Percentiles rank a stretch among this genome's conserved stretches.
phyloP scores from a whole-genome alignment of 2,113 vertebrate species.

The Ceratotherium simum region DNA sequence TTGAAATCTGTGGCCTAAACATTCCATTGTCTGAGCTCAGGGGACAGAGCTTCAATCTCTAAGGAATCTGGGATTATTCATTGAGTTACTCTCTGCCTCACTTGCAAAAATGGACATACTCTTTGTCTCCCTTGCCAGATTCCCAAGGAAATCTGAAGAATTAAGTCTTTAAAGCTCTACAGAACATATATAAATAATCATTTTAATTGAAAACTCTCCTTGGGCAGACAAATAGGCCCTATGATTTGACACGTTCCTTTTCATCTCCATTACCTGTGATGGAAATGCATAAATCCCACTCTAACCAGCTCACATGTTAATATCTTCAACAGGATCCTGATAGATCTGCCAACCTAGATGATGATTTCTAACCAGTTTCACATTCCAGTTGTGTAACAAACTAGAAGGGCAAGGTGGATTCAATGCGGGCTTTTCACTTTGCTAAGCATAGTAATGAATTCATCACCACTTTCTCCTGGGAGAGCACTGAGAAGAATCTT shows the following conservation, averaged over 20 bases:
- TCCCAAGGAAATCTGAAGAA: neutral
- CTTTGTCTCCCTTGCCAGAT: neutral
- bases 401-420: constrained; percentile 14
- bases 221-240: constrained; percentile 48
- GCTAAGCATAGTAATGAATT: constrained; percentile 29
- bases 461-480: neutral
- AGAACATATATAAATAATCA: constrained; percentile 40
- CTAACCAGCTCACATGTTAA: constrained; percentile 40
- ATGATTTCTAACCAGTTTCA: constrained; percentile 43
- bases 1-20: constrained; percentile 4
- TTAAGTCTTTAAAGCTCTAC: neutral
- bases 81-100: neutral
- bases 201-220: constrained; percentile 42
- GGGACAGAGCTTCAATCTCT: neutral
- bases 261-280: constrained; percentile 40
- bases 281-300: neutral
- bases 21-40: neutral
- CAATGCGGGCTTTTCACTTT: constrained; percentile 39
- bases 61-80: neutral
- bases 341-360: constrained; percentile 31
- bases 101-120: neutral
- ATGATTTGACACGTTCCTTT: constrained; percentile 53
- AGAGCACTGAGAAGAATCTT: constrained; percentile 1
- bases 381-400: constrained; percentile 31
- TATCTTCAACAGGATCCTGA: constrained; percentile 15